Base-by-base conservation (phyloP, 2,797 vertebrate genomes). In the Ataeniobius toweri region DNA sequence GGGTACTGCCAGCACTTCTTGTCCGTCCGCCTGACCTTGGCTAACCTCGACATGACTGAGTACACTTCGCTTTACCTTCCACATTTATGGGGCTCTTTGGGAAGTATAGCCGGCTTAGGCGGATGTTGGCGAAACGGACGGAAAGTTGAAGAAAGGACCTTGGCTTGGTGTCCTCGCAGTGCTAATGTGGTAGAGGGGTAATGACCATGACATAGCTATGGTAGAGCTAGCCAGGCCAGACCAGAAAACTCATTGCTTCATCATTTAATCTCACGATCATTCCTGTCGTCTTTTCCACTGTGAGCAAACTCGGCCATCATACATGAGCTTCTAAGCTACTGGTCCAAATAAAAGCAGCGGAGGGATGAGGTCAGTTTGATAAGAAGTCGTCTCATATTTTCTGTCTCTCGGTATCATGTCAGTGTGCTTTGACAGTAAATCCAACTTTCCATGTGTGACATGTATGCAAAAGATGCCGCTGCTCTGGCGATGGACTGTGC, bases 71-170 rank as follows among this genome's bases (percentile, higher is more conserved):
- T 79, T 77, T 84, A 74, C 83, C 84, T 77, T 86, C 85, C 83
- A 76, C 77, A 48, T 88, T 86, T 85, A 82, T 81, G 83, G 83
- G 75, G 81, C 83, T 83, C 86, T 84, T 80, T 67, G 46, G 72
- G 74, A 84, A 88, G 90, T 83, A 81, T 76, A 89, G 85, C 87
- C 80, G 89, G 84, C 81, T 90, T 88, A 92, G 93, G 91, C 90
- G 89, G 90, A 85, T 88, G 85, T 84, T 83, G 84, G 90, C 78
- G 85, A 86, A 85, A 86, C 85, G 83, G 84, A 83, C 85, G 88
- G 86, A 12, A 61, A 79, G 86, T 79, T 88, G 86, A 86, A 86
- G 88, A 87, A 85, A 78, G 79, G 86, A 80, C 80, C 84, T 87
- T 79, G 50, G 83, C 85, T 80, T 77, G 58, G 82, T 73, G 82